Base-by-base conservation (phyloP, 2,113 vertebrate species). In the Xenopus borealis region DNA sequence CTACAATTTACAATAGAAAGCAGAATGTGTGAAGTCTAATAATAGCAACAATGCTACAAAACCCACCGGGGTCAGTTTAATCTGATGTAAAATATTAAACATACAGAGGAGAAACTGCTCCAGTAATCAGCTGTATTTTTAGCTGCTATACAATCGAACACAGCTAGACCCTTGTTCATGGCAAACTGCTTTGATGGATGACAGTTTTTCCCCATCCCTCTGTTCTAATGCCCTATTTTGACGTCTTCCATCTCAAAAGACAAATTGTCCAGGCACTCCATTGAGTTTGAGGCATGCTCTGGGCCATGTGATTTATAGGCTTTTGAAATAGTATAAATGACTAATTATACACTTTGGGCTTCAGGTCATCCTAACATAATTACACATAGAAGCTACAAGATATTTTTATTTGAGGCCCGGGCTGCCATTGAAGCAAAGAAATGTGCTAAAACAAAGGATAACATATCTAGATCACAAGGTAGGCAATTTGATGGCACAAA, bases 311-410 rank as follows among this genome's bases (percentile, higher is more conserved):
- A 76, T 76, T 76, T 76, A 76, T 76, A 23, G 66, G 30, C 61
- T 47, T 76, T 52, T 69, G 59, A 69, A 76, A 69, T 55, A 63
- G 58, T 63, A 55, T 76, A 76, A 75, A 76, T 69, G 47, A 69
- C 66, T 69, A 76, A 76, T 76, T 76, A 76, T 69, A 76, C 45
- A 27, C 27, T 69, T 19, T 53, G 30, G 73, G 45, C 66, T 12
- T n/a, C 19, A n/a, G 73, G 66, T 76, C 73, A 69, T 46, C 52
- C 46, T 33, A 14, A 20, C 20, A 69, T 46, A 45, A 69, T 63
- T 50, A 52, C 66, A 52, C 58, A 44, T 17, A 33, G 47, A 62
- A 76, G 66, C 57, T 40, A 18, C n/a, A 10, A n/a, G 58, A 55
- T 75, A 62, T 53, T 69, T 75, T 33, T 75, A 62, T 17, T 61